Conservation (phyloP, 1,140 invertebrate species). For the Drusus annulatus region DNA sequence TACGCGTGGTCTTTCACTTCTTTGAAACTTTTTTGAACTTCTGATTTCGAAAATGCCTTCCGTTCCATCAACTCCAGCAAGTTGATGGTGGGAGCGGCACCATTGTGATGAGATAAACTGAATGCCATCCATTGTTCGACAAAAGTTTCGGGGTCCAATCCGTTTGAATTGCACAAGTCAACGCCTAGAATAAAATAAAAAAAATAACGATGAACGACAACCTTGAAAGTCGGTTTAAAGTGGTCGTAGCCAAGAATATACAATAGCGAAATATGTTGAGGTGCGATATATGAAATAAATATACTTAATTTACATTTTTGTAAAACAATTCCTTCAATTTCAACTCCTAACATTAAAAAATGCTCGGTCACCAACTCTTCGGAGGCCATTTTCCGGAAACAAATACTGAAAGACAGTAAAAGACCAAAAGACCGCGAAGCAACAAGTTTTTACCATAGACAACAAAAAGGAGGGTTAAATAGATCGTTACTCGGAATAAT, state of each 20-base stretch:
- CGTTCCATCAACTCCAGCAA: slow-evolving; percentile 74
- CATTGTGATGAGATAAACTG: slow-evolving; percentile 74
- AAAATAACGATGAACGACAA: slow-evolving; percentile 43
- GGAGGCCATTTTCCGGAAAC: slow-evolving; percentile 71
- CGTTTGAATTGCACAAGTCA: slow-evolving; percentile 73
- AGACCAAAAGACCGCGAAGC: slow-evolving; percentile 70
- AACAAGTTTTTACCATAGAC: slow-evolving; percentile 65
- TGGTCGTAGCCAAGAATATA: slow-evolving; percentile 24
- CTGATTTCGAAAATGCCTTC: slow-evolving; percentile 74
- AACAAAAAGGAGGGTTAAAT: not conserved
- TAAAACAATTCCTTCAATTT: slow-evolving; percentile 61
- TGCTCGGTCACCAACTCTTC: slow-evolving; percentile 71
- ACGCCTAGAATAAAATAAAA: slow-evolving; percentile 65
- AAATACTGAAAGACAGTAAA: slow-evolving; percentile 66
- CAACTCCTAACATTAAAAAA: slow-evolving; percentile 70
- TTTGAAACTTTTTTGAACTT: slow-evolving; percentile 60
- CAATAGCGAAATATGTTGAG: slow-evolving; percentile 5
- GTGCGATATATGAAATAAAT: slow-evolving; percentile 2
- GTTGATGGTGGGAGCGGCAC: slow-evolving; percentile 72
- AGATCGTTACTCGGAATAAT: not conserved
- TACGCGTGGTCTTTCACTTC: slow-evolving; percentile 42
- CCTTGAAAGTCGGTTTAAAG: slow-evolving; percentile 25
- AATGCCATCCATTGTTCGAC: slow-evolving; percentile 80
- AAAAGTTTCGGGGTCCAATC: slow-evolving; percentile 77
- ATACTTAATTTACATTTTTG: slow-evolving; percentile 59